A percentile compares a stretch with the other conserved stretches of the same genome.
phyloP scores from a whole-genome alignment of 2,113 vertebrate genomes.

The Ptyas mucosa region DNA sequence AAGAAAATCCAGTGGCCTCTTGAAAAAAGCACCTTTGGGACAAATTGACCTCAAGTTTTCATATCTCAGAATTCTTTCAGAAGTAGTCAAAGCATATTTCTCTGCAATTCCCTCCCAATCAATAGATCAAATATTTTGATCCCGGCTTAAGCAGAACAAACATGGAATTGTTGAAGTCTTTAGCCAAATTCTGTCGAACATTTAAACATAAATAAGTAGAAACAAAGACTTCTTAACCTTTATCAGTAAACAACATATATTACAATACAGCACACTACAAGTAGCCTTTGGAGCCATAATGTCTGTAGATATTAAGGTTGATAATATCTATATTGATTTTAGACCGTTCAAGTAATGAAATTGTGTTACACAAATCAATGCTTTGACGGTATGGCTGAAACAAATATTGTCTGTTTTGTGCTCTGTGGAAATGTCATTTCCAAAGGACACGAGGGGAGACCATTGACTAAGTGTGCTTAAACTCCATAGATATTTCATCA shows the following conservation, averaged over 20 bases:
- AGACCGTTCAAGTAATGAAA: constrained; percentile 60
- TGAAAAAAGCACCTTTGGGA: too few relatives aligned
- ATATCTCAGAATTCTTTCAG: background rate
- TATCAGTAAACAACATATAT: constrained; percentile 53
- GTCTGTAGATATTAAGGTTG: constrained; percentile 57
- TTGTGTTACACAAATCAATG: constrained; percentile 59
- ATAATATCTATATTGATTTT: constrained; percentile 59
- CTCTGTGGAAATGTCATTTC: constrained; percentile 37
- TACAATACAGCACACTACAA: constrained; percentile 50
- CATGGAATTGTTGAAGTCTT: constrained; percentile 26
- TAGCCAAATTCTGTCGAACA: constrained; percentile 30
- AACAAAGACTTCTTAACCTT: constrained; percentile 52
- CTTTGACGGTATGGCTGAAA: constrained; percentile 42
- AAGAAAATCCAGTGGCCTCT: too few relatives aligned
- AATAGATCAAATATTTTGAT: background rate
- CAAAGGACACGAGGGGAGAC: constrained; percentile 26
- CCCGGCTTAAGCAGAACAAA: constrained; percentile 35
- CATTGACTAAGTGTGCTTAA: background rate
- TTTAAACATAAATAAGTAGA: constrained; percentile 50
- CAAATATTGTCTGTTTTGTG: constrained; percentile 45
- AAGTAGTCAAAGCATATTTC: background rate
- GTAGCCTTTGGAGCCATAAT: constrained; percentile 55
- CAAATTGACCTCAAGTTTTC: background rate
- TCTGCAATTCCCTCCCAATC: background rate
- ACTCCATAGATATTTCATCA: background rate